phyloP scores from a whole-genome alignment of 2,797 vertebrate species.

The Scyliorhinus canicula region DNA sequence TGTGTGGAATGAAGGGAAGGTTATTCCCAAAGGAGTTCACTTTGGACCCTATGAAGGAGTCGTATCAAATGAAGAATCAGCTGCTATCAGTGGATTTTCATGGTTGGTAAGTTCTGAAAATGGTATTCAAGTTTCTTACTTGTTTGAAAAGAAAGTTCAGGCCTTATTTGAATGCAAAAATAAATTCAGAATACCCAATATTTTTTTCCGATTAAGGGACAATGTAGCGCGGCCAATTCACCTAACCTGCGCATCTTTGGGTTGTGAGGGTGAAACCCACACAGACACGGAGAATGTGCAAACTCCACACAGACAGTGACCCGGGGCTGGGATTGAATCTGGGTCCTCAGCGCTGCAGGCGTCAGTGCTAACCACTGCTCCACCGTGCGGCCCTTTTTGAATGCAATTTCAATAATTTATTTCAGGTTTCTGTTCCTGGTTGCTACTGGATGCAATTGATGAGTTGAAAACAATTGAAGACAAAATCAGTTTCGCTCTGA shows the following conservation, averaged over 20 bases:
- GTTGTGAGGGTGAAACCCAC: no score
- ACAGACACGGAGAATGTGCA: no score
- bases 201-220: no score
- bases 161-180: not conserved
- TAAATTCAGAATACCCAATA: no score
- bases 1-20: slow-evolving; percentile 64
- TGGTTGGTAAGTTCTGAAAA: slow-evolving; percentile 65
- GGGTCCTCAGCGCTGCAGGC: no score
- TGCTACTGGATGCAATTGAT: not conserved
- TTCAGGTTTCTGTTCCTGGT: not conserved
- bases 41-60: slow-evolving; percentile 73
- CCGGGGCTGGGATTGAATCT: no score
- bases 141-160: not conserved
- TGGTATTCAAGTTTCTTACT: not conserved
- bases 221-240: no score
- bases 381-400: no score
- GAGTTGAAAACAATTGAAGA: not conserved
- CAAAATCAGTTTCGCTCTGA: not conserved
- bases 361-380: no score
- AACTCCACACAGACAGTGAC: no score
- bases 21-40: slow-evolving; percentile 65
- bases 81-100: slow-evolving; percentile 60
- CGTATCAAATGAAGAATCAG: slow-evolving; percentile 58
- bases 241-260: no score
- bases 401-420: not conserved